Evolutionary conservation across 2,888 invertebrate species (phyloP).

Genomic region (Oscheius onirici): DNA sequence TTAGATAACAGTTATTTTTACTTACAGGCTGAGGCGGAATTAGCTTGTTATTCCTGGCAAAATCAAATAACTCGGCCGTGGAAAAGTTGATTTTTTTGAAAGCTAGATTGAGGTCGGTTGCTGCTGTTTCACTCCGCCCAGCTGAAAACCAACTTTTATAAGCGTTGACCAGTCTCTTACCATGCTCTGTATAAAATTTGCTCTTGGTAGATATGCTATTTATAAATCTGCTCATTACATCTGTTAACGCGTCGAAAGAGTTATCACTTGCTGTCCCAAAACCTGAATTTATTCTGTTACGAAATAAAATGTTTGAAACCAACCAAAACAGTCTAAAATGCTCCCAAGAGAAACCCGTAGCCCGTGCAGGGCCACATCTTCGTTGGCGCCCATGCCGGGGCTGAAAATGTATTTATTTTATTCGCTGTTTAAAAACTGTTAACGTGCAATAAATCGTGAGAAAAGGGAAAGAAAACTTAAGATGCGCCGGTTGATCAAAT

Average conservation of each 20-base stretch:
- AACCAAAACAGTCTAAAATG: constrained; percentile 25
- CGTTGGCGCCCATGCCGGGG: constrained; percentile 28
- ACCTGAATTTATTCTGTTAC: background rate
- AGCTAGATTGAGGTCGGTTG: constrained; percentile 16
- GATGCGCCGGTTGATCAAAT: background rate
- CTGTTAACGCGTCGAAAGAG: constrained; percentile 25
- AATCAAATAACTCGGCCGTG: constrained; percentile 25
- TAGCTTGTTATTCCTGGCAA: background rate
- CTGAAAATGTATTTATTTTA: background rate
- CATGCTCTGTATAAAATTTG: constrained; percentile 35
- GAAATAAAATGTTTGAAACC: background rate
- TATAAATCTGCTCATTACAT: constrained; percentile 31
- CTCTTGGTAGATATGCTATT: constrained; percentile 6
- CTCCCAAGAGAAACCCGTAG: constrained; percentile 28
- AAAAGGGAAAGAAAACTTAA: background rate
- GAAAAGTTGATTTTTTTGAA: constrained; percentile 28
- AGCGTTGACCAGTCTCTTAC: constrained; percentile 12
- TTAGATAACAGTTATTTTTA: too few species aligned
- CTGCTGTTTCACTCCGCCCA: constrained; percentile 10
- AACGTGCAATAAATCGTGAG: background rate
- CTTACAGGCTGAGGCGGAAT: constrained; percentile 8
- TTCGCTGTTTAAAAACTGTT: background rate
- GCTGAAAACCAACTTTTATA: constrained; percentile 22
- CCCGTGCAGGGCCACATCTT: constrained; percentile 26
- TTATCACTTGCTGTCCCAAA: constrained; percentile 23